Evolutionary conservation across 2,888 invertebrate genomes (phyloP).

Genomic region (Oscheius sp.): DNA sequence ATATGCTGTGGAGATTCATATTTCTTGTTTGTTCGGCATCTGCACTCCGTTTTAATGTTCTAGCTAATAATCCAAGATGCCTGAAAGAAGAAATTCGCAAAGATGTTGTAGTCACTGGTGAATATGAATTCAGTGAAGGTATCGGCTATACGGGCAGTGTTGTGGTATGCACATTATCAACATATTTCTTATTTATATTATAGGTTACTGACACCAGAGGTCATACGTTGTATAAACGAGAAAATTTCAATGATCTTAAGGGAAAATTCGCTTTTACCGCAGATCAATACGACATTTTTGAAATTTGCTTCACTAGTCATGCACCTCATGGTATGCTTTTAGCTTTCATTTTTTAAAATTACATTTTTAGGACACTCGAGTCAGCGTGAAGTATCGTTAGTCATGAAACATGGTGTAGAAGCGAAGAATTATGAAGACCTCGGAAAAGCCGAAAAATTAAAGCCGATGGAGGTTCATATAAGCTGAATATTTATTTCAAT

Average conservation of each 20-base stretch:
- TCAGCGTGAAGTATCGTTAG: slow-evolving; percentile 85
- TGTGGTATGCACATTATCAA: slow-evolving; percentile 77
- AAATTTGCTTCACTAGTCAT: slow-evolving; percentile 86
- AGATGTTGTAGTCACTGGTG: slow-evolving; percentile 92
- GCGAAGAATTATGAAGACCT: slow-evolving; percentile 97
- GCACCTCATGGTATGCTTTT: slow-evolving; percentile 55
- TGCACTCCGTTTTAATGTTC: slow-evolving; percentile 81
- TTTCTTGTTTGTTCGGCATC: slow-evolving; percentile 45
- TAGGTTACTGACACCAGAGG: slow-evolving; percentile 91
- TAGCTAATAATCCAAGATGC: slow-evolving; percentile 92
- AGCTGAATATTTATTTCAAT: not conserved
- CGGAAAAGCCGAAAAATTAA: slow-evolving; percentile 95
- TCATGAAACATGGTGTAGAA: slow-evolving; percentile 94
- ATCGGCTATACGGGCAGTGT: slow-evolving; percentile 81
- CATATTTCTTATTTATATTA: slow-evolving; percentile 23
- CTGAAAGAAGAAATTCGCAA: slow-evolving; percentile 95
- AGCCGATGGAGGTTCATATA: slow-evolving; percentile 85
- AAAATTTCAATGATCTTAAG: slow-evolving; percentile 80
- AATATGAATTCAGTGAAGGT: slow-evolving; percentile 90
- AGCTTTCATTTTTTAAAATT: too few relatives aligned
- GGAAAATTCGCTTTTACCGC: slow-evolving; percentile 98
- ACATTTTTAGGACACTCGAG: slow-evolving; percentile 9
- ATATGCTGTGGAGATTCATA: slow-evolving; percentile 17
- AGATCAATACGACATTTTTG: slow-evolving; percentile 94
- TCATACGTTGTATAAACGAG: slow-evolving; percentile 89